Percentiles rank a stretch among this genome's conserved stretches.
These are phyloP conservation scores for Connochaetes taurinus DNA, from an alignment of 2,113 vertebrate genomes.

Conservation along the genomic window DNA sequence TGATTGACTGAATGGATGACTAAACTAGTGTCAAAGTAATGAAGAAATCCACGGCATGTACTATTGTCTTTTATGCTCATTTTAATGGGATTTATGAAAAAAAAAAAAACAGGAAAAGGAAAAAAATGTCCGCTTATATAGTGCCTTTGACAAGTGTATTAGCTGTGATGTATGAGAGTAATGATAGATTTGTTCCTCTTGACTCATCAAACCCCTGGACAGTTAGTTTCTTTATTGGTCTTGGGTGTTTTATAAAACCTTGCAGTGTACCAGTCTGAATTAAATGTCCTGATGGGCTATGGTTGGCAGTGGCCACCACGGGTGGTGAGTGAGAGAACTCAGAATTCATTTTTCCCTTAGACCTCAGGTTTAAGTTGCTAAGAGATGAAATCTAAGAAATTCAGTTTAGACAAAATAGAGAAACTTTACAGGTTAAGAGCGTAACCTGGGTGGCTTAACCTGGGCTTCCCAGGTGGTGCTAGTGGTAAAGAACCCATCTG, in stretches of 20 bases:
- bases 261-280: neutral
- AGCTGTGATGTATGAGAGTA: neutral
- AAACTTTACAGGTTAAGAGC: neutral
- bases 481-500: neutral
- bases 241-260: neutral
- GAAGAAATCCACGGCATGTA: neutral
- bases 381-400: neutral
- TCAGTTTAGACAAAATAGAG: neutral
- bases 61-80: neutral
- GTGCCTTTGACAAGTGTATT: neutral
- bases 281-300: neutral
- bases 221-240: neutral
- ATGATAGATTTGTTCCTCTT: neutral
- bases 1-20: neutral
- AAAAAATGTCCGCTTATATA: neutral
- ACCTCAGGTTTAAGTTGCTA: neutral
- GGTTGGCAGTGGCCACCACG: neutral
- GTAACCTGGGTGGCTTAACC: neutral
- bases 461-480: neutral
- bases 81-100: neutral
- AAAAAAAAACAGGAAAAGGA: neutral
- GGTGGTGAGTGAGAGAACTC: neutral
- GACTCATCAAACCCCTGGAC: neutral
- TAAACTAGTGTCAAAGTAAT: neutral
- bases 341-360: neutral